These are phyloP conservation scores for Gopherus evgoodei DNA, from an alignment of 2,113 vertebrate genomes.

Conservation along the genomic window DNA sequence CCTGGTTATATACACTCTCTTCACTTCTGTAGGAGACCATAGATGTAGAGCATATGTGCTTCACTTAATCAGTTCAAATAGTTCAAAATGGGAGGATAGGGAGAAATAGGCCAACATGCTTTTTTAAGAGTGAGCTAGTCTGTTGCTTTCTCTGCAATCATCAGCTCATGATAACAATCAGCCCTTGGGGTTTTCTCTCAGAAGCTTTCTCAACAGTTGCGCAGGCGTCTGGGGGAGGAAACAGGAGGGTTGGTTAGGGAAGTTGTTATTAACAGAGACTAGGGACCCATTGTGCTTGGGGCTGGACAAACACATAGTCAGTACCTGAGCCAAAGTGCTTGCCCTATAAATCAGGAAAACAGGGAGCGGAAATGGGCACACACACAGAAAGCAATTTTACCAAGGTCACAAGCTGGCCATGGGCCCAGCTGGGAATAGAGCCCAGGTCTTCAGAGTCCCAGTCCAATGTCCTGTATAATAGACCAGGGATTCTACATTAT, in stretches of 20 bases:
- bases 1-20: neutral
- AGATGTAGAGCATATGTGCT: neutral
- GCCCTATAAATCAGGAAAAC: neutral
- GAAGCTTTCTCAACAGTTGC: neutral
- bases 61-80: neutral
- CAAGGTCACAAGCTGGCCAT: neutral
- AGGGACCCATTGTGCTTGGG: neutral
- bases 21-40: neutral
- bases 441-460: neutral
- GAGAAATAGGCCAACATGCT: neutral
- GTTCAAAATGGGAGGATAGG: neutral
- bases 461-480: neutral
- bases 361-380: neutral
- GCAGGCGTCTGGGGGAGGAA: neutral
- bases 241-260: neutral
- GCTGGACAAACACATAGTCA: neutral
- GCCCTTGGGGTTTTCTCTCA: neutral
- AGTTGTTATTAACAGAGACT: neutral
- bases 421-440: neutral
- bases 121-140: neutral
- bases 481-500: accelerated
- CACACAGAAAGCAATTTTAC: neutral
- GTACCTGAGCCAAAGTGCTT: neutral
- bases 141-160: neutral
- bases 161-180: neutral